These are phyloP conservation scores for Lycorma delicatula DNA, from an alignment of 1,140 invertebrate species.

Conservation along the genomic window DNA sequence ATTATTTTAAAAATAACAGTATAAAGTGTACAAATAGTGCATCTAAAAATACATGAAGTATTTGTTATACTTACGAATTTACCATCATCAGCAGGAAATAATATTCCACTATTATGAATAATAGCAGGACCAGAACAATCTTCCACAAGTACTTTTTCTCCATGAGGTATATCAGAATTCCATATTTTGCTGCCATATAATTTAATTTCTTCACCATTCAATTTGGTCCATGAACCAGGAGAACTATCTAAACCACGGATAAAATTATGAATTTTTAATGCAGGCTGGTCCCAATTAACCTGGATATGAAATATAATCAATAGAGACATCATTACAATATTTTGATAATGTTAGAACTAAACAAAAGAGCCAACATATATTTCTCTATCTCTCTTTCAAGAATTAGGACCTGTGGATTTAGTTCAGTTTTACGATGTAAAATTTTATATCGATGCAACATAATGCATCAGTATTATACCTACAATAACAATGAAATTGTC, in stretches of 20 bases:
- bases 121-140: conserved; percentile 52
- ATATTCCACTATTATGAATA: conserved; percentile 66
- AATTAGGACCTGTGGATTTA: no score
- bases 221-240: conserved; percentile 74
- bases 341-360: no score
- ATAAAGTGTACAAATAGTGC: no score
- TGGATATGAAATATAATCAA: conserved; percentile 32
- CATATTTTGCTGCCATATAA: conserved; percentile 75
- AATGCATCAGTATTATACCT: no score
- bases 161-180: conserved; percentile 46
- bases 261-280: conserved; percentile 77
- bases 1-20: no score
- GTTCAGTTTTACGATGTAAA: no score
- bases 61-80: conserved; percentile 19
- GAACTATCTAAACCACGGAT: conserved; percentile 88
- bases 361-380: no score
- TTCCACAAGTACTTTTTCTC: conserved; percentile 51
- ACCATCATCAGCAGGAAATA: conserved; percentile 71
- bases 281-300: conserved; percentile 65
- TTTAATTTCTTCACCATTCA: conserved; percentile 56
- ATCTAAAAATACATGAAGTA: conserved; percentile 1
- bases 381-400: no score
- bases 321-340: neutral
- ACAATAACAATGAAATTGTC: no score
- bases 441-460: no score